Evolutionary conservation across 2,113 vertebrate species (phyloP).

Genomic region (Neoarius graeffei): DNA sequence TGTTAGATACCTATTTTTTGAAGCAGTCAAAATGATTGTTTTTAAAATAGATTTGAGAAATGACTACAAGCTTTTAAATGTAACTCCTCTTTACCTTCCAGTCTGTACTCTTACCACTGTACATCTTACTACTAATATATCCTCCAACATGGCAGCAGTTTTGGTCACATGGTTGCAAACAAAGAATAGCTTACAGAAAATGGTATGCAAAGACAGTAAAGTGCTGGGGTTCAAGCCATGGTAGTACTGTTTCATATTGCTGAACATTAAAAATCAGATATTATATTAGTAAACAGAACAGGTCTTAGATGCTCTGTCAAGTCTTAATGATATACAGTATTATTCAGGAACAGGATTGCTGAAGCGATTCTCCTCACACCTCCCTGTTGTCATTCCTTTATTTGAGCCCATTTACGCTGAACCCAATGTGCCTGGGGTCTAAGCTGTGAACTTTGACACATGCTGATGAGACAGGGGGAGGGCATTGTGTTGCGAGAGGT

Average conservation of each 20-base stretch:
- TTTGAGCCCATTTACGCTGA: slow-evolving; percentile 45
- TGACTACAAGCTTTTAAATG: too few relatives aligned
- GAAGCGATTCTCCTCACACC: slow-evolving; percentile 41
- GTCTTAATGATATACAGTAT: neutral
- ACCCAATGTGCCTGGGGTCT: slow-evolving; percentile 22
- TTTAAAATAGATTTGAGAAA: too few relatives aligned
- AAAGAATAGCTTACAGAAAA: neutral
- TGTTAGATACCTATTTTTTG: too few relatives aligned
- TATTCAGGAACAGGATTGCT: neutral
- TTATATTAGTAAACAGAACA: neutral
- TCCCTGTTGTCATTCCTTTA: slow-evolving; percentile 44
- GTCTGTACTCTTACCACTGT: too few relatives aligned
- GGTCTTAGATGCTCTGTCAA: neutral
- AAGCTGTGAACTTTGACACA: slow-evolving; percentile 46
- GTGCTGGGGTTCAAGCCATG: too few relatives aligned
- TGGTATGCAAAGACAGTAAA: neutral
- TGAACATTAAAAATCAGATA: neutral
- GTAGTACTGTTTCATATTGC: neutral
- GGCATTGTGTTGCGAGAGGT: slow-evolving; percentile 40
- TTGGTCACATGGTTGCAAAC: too few relatives aligned
- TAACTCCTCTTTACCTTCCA: too few relatives aligned
- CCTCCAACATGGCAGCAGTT: too few relatives aligned
- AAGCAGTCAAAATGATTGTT: too few relatives aligned
- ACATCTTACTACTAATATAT: too few relatives aligned
- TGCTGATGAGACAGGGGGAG: slow-evolving; percentile 43